A percentile compares a stretch with the other conserved stretches of the same genome.
These are phyloP conservation scores for Microctonus aethiopoides DNA, from an alignment of 2,888 invertebrate genomes.

Conservation along the genomic window DNA sequence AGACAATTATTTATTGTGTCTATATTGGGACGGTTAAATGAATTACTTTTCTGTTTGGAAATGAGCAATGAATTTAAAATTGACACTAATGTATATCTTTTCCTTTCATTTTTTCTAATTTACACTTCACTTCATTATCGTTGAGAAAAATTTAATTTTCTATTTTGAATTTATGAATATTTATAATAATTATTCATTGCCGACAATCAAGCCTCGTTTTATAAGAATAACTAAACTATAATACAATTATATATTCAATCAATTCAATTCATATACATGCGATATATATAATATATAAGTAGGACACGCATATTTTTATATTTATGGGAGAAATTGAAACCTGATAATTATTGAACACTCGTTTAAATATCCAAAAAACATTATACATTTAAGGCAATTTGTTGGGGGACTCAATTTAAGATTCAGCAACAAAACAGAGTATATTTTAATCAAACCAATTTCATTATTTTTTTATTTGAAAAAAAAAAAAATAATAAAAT, in stretches of 20 bases:
- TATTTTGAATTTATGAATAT: no score
- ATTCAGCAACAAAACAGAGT: slow-evolving; percentile 32
- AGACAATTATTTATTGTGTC: not conserved
- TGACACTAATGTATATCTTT: slow-evolving; percentile 14
- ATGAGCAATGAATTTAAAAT: slow-evolving; percentile 15
- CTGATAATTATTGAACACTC: slow-evolving; percentile 52
- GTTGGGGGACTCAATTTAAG: slow-evolving; percentile 36
- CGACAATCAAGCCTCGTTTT: not conserved
- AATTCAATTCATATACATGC: not conserved
- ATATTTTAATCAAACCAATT: slow-evolving; percentile 37
- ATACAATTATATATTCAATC: not conserved
- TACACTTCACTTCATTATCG: no score
- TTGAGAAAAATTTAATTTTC: no score
- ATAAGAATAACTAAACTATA: not conserved
- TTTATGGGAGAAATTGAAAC: slow-evolving; percentile 51
- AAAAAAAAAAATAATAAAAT: slow-evolving; percentile 31
- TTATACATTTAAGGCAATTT: slow-evolving; percentile 54
- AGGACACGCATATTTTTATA: not conserved
- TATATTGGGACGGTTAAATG: not conserved
- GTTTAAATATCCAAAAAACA: slow-evolving; percentile 54
- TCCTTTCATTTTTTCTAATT: slow-evolving; percentile 5
- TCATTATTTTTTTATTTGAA: slow-evolving; percentile 20
- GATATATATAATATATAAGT: not conserved
- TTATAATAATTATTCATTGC: not conserved
- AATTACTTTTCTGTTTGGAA: slow-evolving; percentile 6